Percentiles rank a stretch among this genome's conserved stretches.
Evolutionary conservation across 2,888 invertebrate genomes (phyloP).

Genomic region (Lagria hirta): DNA sequence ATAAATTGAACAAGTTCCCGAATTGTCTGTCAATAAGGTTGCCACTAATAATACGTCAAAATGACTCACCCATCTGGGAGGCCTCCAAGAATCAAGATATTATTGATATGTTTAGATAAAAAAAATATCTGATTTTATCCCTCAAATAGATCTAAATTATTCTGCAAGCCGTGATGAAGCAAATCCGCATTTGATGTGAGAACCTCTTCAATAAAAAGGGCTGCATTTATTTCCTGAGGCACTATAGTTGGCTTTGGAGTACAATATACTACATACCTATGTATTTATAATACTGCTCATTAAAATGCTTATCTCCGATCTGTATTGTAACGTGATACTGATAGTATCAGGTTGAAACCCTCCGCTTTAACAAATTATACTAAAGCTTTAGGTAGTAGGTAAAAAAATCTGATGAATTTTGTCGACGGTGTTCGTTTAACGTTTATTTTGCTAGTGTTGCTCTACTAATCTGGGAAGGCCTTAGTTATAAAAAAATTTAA

Average conservation of each 20-base stretch:
- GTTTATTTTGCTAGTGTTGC: too few species aligned
- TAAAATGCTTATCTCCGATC: constrained; percentile 52
- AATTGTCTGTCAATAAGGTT: too few species aligned
- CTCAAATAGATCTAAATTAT: constrained; percentile 16
- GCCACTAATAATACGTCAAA: too few species aligned
- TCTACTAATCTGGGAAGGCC: too few species aligned
- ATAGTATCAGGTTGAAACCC: constrained; percentile 48
- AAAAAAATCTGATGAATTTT: too few species aligned
- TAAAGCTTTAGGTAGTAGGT: constrained; percentile 15
- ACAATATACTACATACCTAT: constrained; percentile 50
- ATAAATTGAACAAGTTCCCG: too few species aligned
- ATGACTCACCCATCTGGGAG: too few species aligned
- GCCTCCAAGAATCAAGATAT: too few species aligned
- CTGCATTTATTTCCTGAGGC: constrained; percentile 43
- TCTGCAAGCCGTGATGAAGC: constrained; percentile 10
- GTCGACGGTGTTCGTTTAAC: too few species aligned
- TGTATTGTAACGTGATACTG: constrained; percentile 53
- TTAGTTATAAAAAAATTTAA: too few species aligned
- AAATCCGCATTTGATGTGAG: constrained; percentile 36
- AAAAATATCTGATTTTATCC: constrained; percentile 14
- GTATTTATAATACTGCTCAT: constrained; percentile 55
- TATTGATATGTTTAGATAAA: too few species aligned
- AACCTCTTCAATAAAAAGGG: too few species aligned
- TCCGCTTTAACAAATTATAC: constrained; percentile 28
- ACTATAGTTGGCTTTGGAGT: constrained; percentile 38